A percentile compares a stretch with the other conserved stretches of the same genome.
Evolutionary conservation across 2,797 vertebrate species (phyloP).

Genomic region (Bryconaethiops microstoma): DNA sequence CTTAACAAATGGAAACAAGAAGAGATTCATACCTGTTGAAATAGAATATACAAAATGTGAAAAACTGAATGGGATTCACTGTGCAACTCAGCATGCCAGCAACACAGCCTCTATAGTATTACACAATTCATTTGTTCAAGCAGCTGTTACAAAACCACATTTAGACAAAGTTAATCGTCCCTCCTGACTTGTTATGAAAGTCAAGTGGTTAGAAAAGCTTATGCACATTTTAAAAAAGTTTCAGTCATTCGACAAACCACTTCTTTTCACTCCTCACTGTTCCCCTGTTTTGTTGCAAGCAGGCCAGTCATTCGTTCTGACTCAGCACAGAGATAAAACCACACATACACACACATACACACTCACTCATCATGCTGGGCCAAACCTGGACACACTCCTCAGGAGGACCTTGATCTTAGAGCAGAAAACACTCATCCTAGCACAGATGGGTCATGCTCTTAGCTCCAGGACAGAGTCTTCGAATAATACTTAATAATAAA

Average conservation of each 20-base stretch:
- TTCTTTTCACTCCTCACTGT: not conserved
- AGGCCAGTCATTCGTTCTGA: slow-evolving; percentile 17
- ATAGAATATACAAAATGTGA: not conserved
- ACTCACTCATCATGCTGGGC: slow-evolving; percentile 34
- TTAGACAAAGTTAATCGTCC: not conserved
- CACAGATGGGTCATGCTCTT: not conserved
- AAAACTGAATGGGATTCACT: not conserved
- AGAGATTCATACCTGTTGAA: not conserved
- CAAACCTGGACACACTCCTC: not conserved
- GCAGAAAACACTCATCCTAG: slow-evolving; percentile 5
- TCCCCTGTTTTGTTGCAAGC: not conserved
- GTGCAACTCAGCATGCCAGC: not conserved
- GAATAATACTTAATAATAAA: too few relatives aligned
- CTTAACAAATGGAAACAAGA: not conserved
- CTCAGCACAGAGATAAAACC: not conserved
- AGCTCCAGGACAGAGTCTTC: slow-evolving; percentile 6
- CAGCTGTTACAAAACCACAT: not conserved
- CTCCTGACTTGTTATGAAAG: not conserved
- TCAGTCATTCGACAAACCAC: slow-evolving; percentile 6
- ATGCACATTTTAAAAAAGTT: not conserved
- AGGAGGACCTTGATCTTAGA: not conserved
- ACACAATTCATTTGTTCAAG: not conserved
- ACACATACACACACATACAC: not conserved
- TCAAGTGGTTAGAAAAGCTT: not conserved
- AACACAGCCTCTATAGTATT: not conserved